Conservation (phyloP, 2,113 vertebrate species). For the Myrmophylax atrothorax region DNA sequence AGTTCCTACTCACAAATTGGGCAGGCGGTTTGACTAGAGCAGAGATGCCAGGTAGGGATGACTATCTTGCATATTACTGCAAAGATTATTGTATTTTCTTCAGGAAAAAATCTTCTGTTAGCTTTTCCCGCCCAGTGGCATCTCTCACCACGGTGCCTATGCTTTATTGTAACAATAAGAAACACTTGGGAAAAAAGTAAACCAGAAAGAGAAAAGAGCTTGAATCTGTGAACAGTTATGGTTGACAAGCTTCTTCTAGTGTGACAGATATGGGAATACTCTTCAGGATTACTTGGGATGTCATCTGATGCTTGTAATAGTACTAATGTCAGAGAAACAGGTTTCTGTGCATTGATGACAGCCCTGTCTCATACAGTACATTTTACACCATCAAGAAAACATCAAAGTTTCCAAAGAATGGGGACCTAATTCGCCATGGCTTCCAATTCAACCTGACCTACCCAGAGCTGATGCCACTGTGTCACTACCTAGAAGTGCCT, state of each 20-base stretch:
- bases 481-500: not conserved
- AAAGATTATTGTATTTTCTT: not conserved
- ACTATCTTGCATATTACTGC: not conserved
- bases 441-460: not conserved
- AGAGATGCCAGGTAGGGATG: not conserved
- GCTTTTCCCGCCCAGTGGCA: not conserved
- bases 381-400: not conserved
- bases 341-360: not conserved
- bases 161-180: not conserved
- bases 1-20: not conserved
- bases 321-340: not conserved
- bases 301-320: not conserved
- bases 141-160: not conserved
- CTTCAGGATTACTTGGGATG: not conserved
- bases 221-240: not conserved
- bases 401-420: not conserved
- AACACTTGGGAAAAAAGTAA: not conserved
- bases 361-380: accelerated
- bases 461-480: not conserved
- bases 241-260: not conserved
- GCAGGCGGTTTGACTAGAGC: not conserved
- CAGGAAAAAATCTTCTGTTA: not conserved
- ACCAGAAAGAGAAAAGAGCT: not conserved
- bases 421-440: not conserved
- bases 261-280: not conserved